Evolutionary conservation across 2,797 vertebrate species (phyloP), one percentile per base, ranked within the genome.

Genomic region (Anguilla megastoma): DNA sequence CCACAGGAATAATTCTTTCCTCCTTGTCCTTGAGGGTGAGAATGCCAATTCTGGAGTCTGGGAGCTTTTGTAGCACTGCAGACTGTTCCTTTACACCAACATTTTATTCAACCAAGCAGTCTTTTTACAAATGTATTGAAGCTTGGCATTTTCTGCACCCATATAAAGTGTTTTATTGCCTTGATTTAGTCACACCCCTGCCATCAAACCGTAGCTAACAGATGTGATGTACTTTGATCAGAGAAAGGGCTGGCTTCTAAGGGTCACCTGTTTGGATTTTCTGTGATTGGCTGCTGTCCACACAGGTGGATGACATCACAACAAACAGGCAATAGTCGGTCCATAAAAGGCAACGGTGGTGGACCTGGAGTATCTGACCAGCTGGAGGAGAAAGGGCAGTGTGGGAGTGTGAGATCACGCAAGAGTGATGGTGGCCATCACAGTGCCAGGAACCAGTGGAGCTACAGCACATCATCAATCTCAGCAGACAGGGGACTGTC

Each of bases 391-490:
- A 45, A n/a, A 41, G 18, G 36, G 16, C 33, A 79, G 74, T 79
- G 74, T 79, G 74, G 33, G 74, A 79, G 74, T 79, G 33, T 79
- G 74, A 79, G 36, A 41, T 79, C 74, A 79, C 12, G 45, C 74
- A 41, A 45, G 10, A 45, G 36, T 79, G 33, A 79, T 41, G 74
- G 16, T 79, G 5, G 21, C 2, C 16, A 21, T 79, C 36, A 41
- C 74, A 79, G 74, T 18, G n/a, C 63, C n/a, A 27, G 24, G 16
- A 41, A 14, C 74, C 74, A 16, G 74, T 79, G 14, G 3, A 8
- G 33, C 5, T 79, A 36, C 74, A 41, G 16, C 33, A 79, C 33
- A 79, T 45, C 74, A 21, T 41, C 6, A 45, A 41, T 79, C 74
- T 41, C 74, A 74, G 27, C 2, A 74, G 69, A 33, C 12, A 16